phyloP scores from a whole-genome alignment of 2,797 vertebrate genomes.

The Bradypodion pumilum region DNA sequence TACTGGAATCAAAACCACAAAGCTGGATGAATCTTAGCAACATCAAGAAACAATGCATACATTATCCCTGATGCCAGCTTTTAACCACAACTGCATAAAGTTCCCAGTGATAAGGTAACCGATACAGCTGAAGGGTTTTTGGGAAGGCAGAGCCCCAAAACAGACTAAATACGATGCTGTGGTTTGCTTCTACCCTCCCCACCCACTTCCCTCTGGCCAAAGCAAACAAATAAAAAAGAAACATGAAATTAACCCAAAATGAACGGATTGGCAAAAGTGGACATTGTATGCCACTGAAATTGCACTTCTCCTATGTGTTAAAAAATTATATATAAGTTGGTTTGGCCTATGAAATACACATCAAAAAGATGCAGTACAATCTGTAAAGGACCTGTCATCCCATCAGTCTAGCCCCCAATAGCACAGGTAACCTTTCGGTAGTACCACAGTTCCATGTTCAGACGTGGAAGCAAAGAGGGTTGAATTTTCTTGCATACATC shows the following conservation, averaged over 20 bases:
- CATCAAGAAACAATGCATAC: too few relatives aligned
- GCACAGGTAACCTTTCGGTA: neutral
- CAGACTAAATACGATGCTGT: neutral
- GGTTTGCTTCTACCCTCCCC: neutral
- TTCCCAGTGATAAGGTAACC: neutral
- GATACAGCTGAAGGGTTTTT: neutral
- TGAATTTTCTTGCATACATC: too few relatives aligned
- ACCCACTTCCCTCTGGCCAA: neutral
- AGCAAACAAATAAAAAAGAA: conserved; percentile 9
- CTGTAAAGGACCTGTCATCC: neutral
- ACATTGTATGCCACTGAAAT: neutral
- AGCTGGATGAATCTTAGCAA: too few relatives aligned
- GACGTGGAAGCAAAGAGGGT: neutral
- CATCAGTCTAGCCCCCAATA: conserved; percentile 31
- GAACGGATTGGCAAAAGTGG: neutral
- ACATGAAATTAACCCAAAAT: neutral
- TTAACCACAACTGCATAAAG: neutral
- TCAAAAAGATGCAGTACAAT: conserved; percentile 5
- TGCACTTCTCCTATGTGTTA: conserved; percentile 23
- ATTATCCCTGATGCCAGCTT: neutral
- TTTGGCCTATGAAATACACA: conserved; percentile 24
- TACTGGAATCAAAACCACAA: too few relatives aligned
- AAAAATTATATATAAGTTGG: conserved; percentile 19
- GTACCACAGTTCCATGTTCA: conserved; percentile 13
- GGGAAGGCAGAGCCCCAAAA: neutral